A percentile compares a stretch with the other conserved stretches of the same genome.
phyloP scores from a whole-genome alignment of 2,113 vertebrate species.

The Vidua chalybeata region DNA sequence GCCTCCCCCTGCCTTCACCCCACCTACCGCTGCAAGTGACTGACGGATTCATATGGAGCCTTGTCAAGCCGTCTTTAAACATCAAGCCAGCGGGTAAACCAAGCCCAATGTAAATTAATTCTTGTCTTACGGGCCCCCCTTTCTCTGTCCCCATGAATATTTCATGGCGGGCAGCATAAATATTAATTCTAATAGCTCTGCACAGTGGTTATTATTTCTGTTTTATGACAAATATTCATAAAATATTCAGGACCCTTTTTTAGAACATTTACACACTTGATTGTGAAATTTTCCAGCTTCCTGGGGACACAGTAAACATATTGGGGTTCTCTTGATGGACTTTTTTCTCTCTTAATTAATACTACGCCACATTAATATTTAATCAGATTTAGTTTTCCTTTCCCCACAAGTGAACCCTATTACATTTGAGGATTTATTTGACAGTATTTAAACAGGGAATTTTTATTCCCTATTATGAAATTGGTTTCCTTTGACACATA shows the following conservation, averaged over 20 bases:
- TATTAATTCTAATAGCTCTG: slow-evolving; percentile 99
- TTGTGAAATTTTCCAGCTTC: slow-evolving; percentile 79
- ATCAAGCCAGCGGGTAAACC: slow-evolving; percentile 87
- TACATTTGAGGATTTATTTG: slow-evolving; percentile 59
- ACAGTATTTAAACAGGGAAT: slow-evolving; percentile 69
- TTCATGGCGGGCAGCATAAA: slow-evolving; percentile 96
- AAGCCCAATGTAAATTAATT: slow-evolving; percentile 86
- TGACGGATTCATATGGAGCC: slow-evolving; percentile 78
- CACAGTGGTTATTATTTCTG: slow-evolving; percentile 97
- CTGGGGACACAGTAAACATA: slow-evolving; percentile 78
- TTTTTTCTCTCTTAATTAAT: slow-evolving; percentile 77
- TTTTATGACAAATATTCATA: slow-evolving; percentile 96
- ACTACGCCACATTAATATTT: slow-evolving; percentile 74
- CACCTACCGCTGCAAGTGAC: slow-evolving; percentile 74
- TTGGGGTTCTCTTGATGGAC: slow-evolving; percentile 80
- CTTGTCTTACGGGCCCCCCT: slow-evolving; percentile 80
- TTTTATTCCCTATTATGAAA: slow-evolving; percentile 59
- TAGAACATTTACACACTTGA: slow-evolving; percentile 87
- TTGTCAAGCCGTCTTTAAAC: slow-evolving; percentile 86
- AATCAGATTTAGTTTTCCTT: slow-evolving; percentile 69
- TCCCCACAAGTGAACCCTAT: slow-evolving; percentile 67
- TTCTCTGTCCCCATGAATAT: slow-evolving; percentile 95
- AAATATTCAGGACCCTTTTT: slow-evolving; percentile 91
- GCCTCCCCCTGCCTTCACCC: slow-evolving; percentile 48
- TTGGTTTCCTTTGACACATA: slow-evolving; percentile 50